Base-by-base conservation (phyloP, 1,140 invertebrate genomes). In the Hirudo medicinalis region DNA sequence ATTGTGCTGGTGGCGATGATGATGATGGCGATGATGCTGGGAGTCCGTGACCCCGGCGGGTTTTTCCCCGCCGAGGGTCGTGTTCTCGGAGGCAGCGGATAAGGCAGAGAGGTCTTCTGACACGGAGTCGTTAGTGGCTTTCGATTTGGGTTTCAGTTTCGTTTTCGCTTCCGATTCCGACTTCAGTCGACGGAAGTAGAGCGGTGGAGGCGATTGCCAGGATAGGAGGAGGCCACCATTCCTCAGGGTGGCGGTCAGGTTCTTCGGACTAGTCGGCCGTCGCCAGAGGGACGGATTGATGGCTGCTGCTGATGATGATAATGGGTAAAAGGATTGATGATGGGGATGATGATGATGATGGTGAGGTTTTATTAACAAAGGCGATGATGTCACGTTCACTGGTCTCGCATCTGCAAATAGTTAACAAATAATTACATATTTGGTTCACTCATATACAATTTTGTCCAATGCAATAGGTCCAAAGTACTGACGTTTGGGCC, bases 401-500 rank as follows among this genome's bases (percentile, higher is more conserved):
- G 55, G 40, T 19, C 66, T 32, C 11, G 54, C 69, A n/a, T 57
- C 73, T 74, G 53, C 9, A 67, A 73, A 6, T 63, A 25, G 25
- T 63, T 19, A 5, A n/a, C n/a, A n/a, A 15, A 13, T 17, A 49
- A 49, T n/a, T 63, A 15, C 17, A 19, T 2, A 63, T 1, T 15
- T 25, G 20, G 22, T n/a, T 63, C 57, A 63, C 20, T 57, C 11
- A 6, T 63, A 6, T n/a, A 25, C 13, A 63, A 63, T 63, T 63
- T 8, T 25, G 29, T 63, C 22, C 5, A 22, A 68, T 22, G 27
- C 13, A 9, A 43, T 68, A 32, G 25, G 67, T 32, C 36, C 9
- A 68, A 19, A 29, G 19, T 49, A 71, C 72, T 70, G 54, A 73
- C 73, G 73, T 36, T 32, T 74, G 17, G 73, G 73, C 17, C 55